A percentile compares a stretch with the other conserved stretches of the same genome.
These are phyloP conservation scores for Corynorhinus townsendii DNA, from an alignment of 2,113 vertebrate genomes.

Conservation along the genomic window DNA sequence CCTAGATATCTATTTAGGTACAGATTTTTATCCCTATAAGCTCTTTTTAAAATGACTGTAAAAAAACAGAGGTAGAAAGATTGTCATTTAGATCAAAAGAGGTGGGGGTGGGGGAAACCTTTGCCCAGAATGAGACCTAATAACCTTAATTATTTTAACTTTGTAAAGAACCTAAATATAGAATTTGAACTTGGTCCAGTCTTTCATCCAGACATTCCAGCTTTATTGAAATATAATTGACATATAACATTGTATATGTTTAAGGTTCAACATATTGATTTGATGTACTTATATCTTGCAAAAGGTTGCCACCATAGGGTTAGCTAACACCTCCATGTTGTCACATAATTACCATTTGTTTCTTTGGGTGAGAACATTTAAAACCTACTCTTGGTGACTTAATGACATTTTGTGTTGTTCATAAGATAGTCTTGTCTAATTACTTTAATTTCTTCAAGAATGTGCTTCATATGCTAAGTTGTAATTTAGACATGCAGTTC, in stretches of 20 bases:
- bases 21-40: neutral
- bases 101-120: neutral
- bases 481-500: constrained; percentile 47
- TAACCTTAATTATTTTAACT: constrained; percentile 74
- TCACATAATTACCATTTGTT: neutral
- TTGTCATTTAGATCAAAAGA: constrained; percentile 67
- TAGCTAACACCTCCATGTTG: neutral
- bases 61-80: constrained; percentile 33
- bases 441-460: constrained; percentile 73
- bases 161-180: constrained; percentile 58
- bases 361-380: neutral
- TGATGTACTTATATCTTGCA: neutral
- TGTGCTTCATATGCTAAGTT: constrained; percentile 65
- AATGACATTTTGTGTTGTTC: constrained; percentile 63
- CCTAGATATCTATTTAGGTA: neutral
- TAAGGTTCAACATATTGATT: neutral
- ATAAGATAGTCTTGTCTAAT: constrained; percentile 65
- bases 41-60: neutral
- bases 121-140: constrained; percentile 59
- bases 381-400: constrained; percentile 44
- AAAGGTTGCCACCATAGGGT: neutral
- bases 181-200: constrained; percentile 68
- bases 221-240: neutral
- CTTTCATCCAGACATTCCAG: constrained; percentile 53
- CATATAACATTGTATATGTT: neutral